Evolutionary conservation across 2,113 vertebrate species (phyloP).

Genomic region (Phodopus roborovskii): DNA sequence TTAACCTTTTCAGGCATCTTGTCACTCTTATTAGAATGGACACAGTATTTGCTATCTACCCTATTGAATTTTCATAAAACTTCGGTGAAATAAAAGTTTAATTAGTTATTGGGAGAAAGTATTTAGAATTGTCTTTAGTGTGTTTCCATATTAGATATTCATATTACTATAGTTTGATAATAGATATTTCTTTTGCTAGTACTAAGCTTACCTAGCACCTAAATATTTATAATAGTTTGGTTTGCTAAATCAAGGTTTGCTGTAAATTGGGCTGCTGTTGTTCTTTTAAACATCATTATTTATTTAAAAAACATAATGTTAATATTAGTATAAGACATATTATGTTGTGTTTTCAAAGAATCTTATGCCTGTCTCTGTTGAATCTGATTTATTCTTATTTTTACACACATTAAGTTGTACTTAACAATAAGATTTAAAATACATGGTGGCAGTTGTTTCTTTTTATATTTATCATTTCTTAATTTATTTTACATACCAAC

Average conservation of each 20-base stretch:
- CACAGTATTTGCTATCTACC: neutral
- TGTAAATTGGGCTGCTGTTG: neutral
- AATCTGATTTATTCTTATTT: neutral
- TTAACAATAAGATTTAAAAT: neutral
- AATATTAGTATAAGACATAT: neutral
- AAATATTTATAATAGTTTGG: neutral
- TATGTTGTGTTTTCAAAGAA: neutral
- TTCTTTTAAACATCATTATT: neutral
- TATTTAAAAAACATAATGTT: neutral
- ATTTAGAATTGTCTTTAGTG: neutral
- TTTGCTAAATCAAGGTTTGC: neutral
- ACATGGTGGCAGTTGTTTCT: neutral
- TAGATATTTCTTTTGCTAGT: neutral
- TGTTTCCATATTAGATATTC: neutral
- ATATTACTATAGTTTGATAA: neutral
- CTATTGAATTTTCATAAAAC: neutral
- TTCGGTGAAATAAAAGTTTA: neutral
- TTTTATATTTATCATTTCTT: too few species aligned
- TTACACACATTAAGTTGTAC: neutral
- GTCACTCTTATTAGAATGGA: neutral
- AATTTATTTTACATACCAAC: too few species aligned
- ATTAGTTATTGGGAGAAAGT: neutral
- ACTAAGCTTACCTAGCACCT: neutral
- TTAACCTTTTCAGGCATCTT: neutral
- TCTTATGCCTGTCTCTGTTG: neutral